Percentiles rank a stretch among this genome's conserved stretches.
These are phyloP conservation scores for Onychorhynchus coronatus DNA, from an alignment of 2,113 vertebrate genomes.

Conservation along the genomic window DNA sequence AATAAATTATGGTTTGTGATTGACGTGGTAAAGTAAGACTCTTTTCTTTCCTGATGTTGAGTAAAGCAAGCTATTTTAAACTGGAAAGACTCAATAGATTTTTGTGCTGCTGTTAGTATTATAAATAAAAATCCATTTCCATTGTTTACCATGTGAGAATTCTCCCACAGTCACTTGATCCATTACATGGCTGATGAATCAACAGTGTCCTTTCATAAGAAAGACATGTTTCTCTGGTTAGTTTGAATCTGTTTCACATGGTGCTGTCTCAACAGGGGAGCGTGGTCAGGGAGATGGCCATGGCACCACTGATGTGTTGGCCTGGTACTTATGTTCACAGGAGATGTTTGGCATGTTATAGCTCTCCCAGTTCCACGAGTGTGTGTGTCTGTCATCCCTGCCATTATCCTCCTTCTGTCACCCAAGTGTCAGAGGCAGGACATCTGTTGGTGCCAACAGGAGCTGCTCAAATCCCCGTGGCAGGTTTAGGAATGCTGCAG, in stretches of 20 bases:
- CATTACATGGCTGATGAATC: not conserved
- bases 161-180: not conserved
- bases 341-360: not conserved
- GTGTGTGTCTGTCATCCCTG: not conserved
- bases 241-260: not conserved
- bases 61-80: not conserved
- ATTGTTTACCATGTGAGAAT: not conserved
- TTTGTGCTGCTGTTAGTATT: not conserved
- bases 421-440: not conserved
- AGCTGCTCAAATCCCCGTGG: not conserved
- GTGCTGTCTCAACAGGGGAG: too few species aligned
- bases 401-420: not conserved
- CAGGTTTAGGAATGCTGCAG: not conserved
- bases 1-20: constrained; percentile 33
- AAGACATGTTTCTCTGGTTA: not conserved
- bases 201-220: not conserved
- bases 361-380: rapidly evolving
- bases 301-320: not conserved
- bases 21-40: not conserved
- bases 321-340: not conserved
- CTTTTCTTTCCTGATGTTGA: not conserved
- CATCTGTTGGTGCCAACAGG: not conserved
- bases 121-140: not conserved
- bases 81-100: not conserved
- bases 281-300: not conserved